Evolutionary conservation across 2,888 invertebrate species (phyloP), one percentile per base, ranked within the genome.

Genomic region (Charanyca ferruginea): DNA sequence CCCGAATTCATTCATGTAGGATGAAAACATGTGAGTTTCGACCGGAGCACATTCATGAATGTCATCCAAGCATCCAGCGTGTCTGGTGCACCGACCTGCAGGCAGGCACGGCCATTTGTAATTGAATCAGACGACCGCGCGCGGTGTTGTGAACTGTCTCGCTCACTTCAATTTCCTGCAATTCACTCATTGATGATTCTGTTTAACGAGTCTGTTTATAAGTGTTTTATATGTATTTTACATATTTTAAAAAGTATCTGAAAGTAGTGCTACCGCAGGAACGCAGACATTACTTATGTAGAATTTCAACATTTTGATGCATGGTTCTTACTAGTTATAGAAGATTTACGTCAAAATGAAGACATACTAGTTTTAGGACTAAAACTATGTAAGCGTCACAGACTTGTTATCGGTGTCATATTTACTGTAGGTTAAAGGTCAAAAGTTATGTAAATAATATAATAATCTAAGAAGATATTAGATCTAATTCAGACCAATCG

Each of bases 121-220:
- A 77, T 80, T 75, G 65, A 69, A 77, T 79, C 65, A 71, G 64
- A 58, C 57, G 63, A 59, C 57, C 66, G 53, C 52, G 52, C 32
- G n/a, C 57, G 61, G 52, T 74, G 66, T 76, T 70, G 74, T 59
- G n/a, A n/a, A n/a, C n/a, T 65, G 60, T 61, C 75, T 72, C 58
- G 68, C 55, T 60, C 47, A 73, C 68, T 84, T 86, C 84, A 86
- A 89, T 89, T 87, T 89, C 87, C 87, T 85, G 77, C 23, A 48
- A 60, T 70, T 61, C 35, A 18, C 35, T 44, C n/a, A 22, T 58
- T 61, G 58, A 47, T 59, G 4, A 59, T 61, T 38, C 16, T 25
- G 38, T 45, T 54, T 25, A 20, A 3, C 7, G 7, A 5, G n/a
- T n/a, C n/a, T n/a, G n/a, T n/a, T n/a, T n/a, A n/a, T n/a, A n/a